Base-by-base conservation (phyloP, 2,888 invertebrate genomes). In the Netelia fuscicornis region DNA sequence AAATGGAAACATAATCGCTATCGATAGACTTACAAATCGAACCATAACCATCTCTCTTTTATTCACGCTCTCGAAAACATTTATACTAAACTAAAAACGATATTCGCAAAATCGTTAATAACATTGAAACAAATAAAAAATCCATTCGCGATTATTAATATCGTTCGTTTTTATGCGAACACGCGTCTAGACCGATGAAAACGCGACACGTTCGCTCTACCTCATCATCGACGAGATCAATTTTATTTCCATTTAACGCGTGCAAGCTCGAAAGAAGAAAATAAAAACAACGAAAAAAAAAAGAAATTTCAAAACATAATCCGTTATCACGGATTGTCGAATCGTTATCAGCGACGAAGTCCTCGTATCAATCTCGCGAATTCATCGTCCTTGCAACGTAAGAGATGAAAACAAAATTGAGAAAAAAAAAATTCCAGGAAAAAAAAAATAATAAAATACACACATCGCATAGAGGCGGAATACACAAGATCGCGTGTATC, bases 401-500 rank as follows among this genome's bases (percentile, higher is more conserved):
- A 2, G 67, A 44, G 25, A n/a, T 20, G 37, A 67, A 44, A 30
- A 37, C 37, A 64, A 64, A 80, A 65, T 65, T n/a, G 37, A n/a
- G 20, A 2, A 30, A 62, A 23, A 62, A 17, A 9, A 65, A 42
- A 65, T 23, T 70, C 8, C 52, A 52, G 1, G 10, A 0, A 71
- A 81, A 48, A 44, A 17, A 17, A 17, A 17, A 17, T 17, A 17
- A 17, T 17, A 17, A 17, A 17, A 17, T 17, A 17, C 17, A 60
- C 30, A 9, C n/a, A 54, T 75, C 44, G 56, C 30, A 52, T 42
- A 76, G 76, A 84, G 77, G 76, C 75, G 81, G 42, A 60, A 48
- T 81, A 44, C 52, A 62, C 30, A 48, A 30, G 10, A 75, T 52
- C 75, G 80, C 79, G 67, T 70, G 74, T 79, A 79, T 68, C 68